Conservation (phyloP, 2,113 vertebrate genomes). For the Hystrix cristata region DNA sequence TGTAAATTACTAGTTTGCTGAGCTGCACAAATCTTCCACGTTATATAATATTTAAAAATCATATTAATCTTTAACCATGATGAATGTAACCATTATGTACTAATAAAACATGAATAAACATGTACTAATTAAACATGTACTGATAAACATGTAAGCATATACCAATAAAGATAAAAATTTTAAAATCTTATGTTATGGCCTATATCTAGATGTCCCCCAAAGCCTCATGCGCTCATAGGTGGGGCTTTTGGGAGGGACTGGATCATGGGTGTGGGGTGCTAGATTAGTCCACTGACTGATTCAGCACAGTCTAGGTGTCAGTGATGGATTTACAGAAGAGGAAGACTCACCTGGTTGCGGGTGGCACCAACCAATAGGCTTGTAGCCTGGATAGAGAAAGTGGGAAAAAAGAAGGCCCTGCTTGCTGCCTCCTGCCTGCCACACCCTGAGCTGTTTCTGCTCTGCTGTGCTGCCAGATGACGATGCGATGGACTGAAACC, state of each 20-base stretch:
- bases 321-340: not conserved
- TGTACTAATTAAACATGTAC: not conserved
- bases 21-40: not conserved
- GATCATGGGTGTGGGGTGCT: not conserved
- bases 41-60: conserved; percentile 22
- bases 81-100: not conserved
- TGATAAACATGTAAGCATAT: not conserved
- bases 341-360: not conserved
- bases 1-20: conserved; percentile 55
- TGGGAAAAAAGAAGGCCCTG: not conserved
- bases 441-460: too few species aligned
- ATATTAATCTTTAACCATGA: conserved; percentile 1
- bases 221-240: not conserved
- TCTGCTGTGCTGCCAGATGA: not conserved
- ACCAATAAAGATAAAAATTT: not conserved
- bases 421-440: not conserved
- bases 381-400: not conserved
- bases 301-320: not conserved
- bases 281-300: not conserved
- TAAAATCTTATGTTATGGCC: not conserved
- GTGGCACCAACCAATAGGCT: not conserved
- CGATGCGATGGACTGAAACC: not conserved
- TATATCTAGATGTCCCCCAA: not conserved
- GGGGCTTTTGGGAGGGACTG: not conserved
- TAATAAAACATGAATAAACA: not conserved